Percentiles rank a stretch among this genome's conserved stretches.
These are phyloP conservation scores for Andrena chrysosceles DNA, from an alignment of 2,888 invertebrate species.

Conservation along the genomic window DNA sequence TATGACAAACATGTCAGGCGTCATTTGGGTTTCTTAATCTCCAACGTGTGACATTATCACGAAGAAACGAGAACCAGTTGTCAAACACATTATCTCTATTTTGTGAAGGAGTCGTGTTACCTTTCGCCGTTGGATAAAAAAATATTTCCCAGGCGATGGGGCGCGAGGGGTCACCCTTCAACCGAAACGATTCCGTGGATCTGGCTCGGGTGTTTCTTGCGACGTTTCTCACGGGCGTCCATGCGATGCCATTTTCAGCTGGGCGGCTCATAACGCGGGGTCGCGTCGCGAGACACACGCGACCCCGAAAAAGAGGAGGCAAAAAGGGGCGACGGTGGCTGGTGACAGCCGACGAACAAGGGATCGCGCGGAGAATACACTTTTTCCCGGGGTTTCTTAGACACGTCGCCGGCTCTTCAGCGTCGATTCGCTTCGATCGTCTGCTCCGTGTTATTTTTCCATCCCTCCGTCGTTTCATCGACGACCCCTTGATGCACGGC, in stretches of 20 bases:
- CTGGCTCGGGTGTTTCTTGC: constrained; percentile 10
- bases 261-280: constrained; percentile 29
- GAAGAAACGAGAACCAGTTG: too few relatives aligned
- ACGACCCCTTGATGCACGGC: constrained; percentile 5
- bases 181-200: constrained; percentile 12
- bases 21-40: too few relatives aligned
- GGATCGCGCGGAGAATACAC: constrained; percentile 45
- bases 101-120: not conserved
- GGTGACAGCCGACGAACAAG: constrained; percentile 50
- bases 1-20: too few relatives aligned
- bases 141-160: not conserved
- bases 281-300: constrained; percentile 32
- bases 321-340: constrained; percentile 24
- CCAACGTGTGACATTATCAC: too few relatives aligned
- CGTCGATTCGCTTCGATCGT: constrained; percentile 57
- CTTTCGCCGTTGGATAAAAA: not conserved
- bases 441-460: constrained; percentile 10
- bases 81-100: too few relatives aligned
- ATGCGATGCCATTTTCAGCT: constrained; percentile 29
- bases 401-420: constrained; percentile 23
- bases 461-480: constrained; percentile 8
- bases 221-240: constrained; percentile 46
- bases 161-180: not conserved
- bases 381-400: constrained; percentile 48
- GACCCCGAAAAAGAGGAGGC: constrained; percentile 15